Conservation (phyloP, 2,797 vertebrate genomes). For the Poecilia picta region DNA sequence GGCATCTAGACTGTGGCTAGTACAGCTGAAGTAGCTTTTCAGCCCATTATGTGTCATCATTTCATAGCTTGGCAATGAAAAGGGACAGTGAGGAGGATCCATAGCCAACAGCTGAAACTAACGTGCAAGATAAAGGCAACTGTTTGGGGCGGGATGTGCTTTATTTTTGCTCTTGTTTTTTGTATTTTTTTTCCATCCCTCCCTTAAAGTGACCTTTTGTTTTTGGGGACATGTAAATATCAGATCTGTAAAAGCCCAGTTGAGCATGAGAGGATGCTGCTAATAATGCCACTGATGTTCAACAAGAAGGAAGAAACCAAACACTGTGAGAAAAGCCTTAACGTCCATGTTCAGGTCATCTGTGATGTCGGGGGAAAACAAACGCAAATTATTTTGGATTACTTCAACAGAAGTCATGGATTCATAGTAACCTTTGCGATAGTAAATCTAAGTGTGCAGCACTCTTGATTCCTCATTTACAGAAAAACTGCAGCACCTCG, state of each 20-base stretch:
- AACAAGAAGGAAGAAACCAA: neutral
- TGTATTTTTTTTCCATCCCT: conserved; percentile 3
- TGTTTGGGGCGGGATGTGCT: conserved; percentile 8
- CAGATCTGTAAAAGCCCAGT: conserved; percentile 18
- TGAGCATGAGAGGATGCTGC: conserved; percentile 2
- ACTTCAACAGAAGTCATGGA: neutral
- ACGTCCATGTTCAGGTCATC: neutral
- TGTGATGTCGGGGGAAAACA: too few relatives aligned
- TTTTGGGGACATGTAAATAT: conserved; percentile 42
- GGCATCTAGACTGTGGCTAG: conserved; percentile 45
- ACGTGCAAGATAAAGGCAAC: conserved; percentile 33
- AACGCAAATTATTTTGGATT: neutral
- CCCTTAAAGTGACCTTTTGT: conserved; percentile 50
- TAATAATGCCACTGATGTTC: neutral
- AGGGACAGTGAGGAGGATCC: conserved; percentile 52
- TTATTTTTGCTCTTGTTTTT: too few relatives aligned
- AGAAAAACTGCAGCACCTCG: neutral
- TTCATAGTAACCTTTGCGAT: neutral
- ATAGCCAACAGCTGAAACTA: conserved; percentile 20
- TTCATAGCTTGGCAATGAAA: conserved; percentile 39
- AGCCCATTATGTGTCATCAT: conserved; percentile 59
- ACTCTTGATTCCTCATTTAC: neutral
- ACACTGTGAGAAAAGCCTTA: neutral
- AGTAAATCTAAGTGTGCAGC: neutral
- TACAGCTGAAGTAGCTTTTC: conserved; percentile 43